These are phyloP conservation scores for Dolichopus griseipennis DNA, from an alignment of 2,888 invertebrate genomes.

Conservation along the genomic window DNA sequence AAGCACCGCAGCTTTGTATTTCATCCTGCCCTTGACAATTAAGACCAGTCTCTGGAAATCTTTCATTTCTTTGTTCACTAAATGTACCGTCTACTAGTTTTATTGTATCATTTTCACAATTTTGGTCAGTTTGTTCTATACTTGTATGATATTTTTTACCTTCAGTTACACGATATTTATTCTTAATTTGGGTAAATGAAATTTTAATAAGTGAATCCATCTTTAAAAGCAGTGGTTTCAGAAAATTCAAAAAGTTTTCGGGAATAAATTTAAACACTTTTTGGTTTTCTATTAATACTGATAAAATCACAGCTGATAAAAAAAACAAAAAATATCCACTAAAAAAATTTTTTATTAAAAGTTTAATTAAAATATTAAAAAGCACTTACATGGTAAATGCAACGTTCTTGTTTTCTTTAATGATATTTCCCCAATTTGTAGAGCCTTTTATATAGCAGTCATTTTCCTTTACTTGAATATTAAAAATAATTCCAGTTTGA, in stretches of 20 bases:
- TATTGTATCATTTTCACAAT: conserved; percentile 8
- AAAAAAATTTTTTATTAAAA: conserved; percentile 18
- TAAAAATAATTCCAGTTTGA: conserved; percentile 50
- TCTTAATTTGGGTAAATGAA: conserved; percentile 1
- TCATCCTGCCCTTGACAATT: background rate
- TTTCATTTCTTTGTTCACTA: too few species aligned
- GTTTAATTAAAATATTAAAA: conserved; percentile 15
- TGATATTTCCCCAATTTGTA: conserved; percentile 27
- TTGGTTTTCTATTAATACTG: conserved; percentile 13
- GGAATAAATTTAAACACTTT: background rate
- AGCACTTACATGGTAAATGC: conserved; percentile 46
- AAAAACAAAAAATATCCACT: conserved; percentile 21
- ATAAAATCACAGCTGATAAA: conserved; percentile 8
- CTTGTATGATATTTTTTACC: conserved; percentile 22
- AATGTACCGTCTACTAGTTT: too few species aligned
- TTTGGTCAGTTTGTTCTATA: conserved; percentile 7
- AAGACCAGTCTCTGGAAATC: too few species aligned
- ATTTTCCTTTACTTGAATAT: conserved; percentile 48
- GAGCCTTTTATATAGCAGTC: conserved; percentile 52
- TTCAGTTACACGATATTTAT: conserved; percentile 14
- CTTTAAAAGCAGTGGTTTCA: conserved; percentile 9
- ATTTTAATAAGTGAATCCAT: background rate
- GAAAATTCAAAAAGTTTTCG: conserved; percentile 10
- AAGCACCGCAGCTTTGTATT: too few species aligned
- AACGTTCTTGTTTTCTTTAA: conserved; percentile 41